Evolutionary conservation across 2,888 invertebrate genomes (phyloP).

Genomic region (Bombylius discolor): DNA sequence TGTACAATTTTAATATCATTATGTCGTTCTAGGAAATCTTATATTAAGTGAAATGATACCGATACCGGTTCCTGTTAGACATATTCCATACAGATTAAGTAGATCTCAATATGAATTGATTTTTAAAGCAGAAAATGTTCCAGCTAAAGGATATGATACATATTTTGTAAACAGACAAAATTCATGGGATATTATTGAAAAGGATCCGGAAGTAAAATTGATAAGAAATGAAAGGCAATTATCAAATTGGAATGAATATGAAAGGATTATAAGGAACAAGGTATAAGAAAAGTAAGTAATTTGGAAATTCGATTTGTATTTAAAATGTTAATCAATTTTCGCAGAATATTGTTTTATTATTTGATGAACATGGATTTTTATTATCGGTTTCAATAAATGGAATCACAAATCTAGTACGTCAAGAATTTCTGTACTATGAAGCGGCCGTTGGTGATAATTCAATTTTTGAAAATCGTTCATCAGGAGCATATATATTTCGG

Average conservation of each 20-base stretch:
- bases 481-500: slow-evolving; percentile 88
- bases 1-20: slow-evolving; percentile 34
- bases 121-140: slow-evolving; percentile 51
- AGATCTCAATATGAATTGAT: slow-evolving; percentile 53
- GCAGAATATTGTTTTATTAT: slow-evolving; percentile 25
- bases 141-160: slow-evolving; percentile 54
- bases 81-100: slow-evolving; percentile 49
- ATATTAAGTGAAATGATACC: slow-evolving; percentile 49
- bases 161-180: slow-evolving; percentile 24
- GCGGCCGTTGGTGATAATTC: slow-evolving; percentile 55
- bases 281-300: too few species aligned
- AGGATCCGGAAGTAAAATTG: too few species aligned
- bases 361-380: slow-evolving; percentile 50
- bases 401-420: slow-evolving; percentile 36
- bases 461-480: slow-evolving; percentile 50
- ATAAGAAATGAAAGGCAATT: not conserved
- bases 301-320: too few species aligned
- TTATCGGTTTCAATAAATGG: slow-evolving; percentile 38
- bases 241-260: too few species aligned
- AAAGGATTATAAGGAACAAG: too few species aligned
- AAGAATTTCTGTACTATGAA: slow-evolving; percentile 62
- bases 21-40: slow-evolving; percentile 41
- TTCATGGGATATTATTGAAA: too few species aligned
- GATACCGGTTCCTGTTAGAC: slow-evolving; percentile 42
- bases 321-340: not conserved